A percentile compares a stretch with the other conserved stretches of the same genome.
Conservation (phyloP, 2,888 invertebrate species). For the Tachina fera region DNA sequence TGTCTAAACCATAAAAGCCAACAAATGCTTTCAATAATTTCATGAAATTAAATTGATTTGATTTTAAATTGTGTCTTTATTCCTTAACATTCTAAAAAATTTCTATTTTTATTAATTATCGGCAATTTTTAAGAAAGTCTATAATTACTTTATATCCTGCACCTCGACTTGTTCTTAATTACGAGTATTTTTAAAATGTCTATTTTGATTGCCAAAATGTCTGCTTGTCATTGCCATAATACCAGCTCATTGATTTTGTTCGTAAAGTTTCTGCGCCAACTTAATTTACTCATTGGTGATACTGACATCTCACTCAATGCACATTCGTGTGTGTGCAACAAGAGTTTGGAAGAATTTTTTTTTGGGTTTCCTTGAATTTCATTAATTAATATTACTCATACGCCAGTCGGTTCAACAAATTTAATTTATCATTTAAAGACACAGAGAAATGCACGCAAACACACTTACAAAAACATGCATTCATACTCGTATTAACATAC, state of each 20-base stretch:
- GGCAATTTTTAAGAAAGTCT: neutral
- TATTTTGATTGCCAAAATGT: constrained; percentile 52
- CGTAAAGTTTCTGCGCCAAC: constrained; percentile 23
- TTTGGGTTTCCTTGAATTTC: constrained; percentile 40
- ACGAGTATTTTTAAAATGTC: constrained; percentile 16
- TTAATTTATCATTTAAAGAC: constrained; percentile 69
- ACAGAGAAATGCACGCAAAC: constrained; percentile 28
- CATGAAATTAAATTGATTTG: too few species aligned
- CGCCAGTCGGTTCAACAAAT: constrained; percentile 65
- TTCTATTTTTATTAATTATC: constrained; percentile 30
- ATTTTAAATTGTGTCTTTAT: too few species aligned
- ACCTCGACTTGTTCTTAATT: constrained; percentile 21
- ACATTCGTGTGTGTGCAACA: neutral
- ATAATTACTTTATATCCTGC: neutral
- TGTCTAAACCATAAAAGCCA: too few species aligned
- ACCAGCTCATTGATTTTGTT: constrained; percentile 47
- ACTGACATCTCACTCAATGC: constrained; percentile 25
- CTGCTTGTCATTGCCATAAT: constrained; percentile 53
- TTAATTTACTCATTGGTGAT: constrained; percentile 50
- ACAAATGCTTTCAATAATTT: too few species aligned
- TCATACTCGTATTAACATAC: neutral
- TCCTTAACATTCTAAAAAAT: neutral
- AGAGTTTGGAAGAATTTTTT: neutral
- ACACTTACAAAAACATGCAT: neutral
- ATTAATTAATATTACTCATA: constrained; percentile 72